Base-by-base conservation (phyloP, 2,113 vertebrate genomes). In the Barbus barbus region DNA sequence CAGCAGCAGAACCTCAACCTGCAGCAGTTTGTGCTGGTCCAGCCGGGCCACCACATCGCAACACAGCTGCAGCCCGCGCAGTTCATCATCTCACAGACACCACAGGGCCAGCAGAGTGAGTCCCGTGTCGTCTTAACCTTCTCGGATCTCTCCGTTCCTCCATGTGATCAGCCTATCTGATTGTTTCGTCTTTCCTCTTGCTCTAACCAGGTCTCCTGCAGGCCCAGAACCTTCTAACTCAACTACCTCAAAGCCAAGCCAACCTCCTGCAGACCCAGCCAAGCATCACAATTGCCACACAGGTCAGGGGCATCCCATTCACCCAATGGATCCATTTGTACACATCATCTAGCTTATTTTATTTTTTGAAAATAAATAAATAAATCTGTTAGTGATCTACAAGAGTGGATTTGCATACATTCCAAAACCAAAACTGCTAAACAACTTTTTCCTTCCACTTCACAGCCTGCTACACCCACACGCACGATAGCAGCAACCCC, bases 241-340 rank as follows among this genome's bases (percentile, higher is more conserved):
- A 98, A 97, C 98, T 99, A 99, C 98, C 98, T 99, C 97, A 98
- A 97, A 99, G 96, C 97, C 97, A 99, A 99, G 96, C 97, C 96
- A 99, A 97, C 97, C 98, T 98, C 96, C 97, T 98, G 93, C 96
- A 97, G 92, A 96, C 96, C 93, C 98, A 98, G 95, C 96, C 96
- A 94, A 98, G 96, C 96, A 97, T 99, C 94, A 96, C 96, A 91
- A 97, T 99, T 92, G 93, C 96, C 91, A 96, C 97, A 92, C 97
- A 99, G 97, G 98, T 99, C 58, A 75, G 91, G 6, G 33, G 3
- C 11, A 61, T 61, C 18, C 3, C 71, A 36, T 46, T 28, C n/a
- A 31, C 24, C 26, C 38, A 75, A 16, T 26, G 24, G 13, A 31
- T 20, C 20, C 8, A 48, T 20, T 48, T n/a, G n/a, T n/a, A n/a